Conservation (phyloP, 2,797 vertebrate genomes). For the Sylvia borin region DNA sequence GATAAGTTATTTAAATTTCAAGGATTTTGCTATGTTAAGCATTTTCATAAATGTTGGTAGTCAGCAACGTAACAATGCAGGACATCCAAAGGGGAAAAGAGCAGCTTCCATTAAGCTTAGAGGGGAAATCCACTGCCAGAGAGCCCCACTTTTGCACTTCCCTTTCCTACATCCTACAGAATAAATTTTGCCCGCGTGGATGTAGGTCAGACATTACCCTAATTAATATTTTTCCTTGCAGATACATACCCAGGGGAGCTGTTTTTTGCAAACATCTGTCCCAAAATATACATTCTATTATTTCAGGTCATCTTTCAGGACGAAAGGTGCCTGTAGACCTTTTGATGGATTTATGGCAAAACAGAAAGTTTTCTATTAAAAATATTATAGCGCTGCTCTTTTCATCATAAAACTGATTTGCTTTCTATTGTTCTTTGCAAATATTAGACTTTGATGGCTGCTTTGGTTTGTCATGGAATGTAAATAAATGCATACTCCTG, state of each 20-base stretch:
- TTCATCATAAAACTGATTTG: not conserved
- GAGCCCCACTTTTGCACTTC: not conserved
- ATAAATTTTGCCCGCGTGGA: not conserved
- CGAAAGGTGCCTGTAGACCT: not conserved
- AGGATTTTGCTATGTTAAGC: not conserved
- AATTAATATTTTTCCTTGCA: not conserved
- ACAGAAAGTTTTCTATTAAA: not conserved
- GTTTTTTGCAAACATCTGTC: not conserved
- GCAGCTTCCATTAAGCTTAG: not conserved
- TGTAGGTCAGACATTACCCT: not conserved
- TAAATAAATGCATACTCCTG: not conserved
- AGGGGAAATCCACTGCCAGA: not conserved
- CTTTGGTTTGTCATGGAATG: not conserved
- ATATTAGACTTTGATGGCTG: not conserved
- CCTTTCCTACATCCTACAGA: not conserved
- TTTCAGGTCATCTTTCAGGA: not conserved
- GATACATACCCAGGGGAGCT: not conserved
- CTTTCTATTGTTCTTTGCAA: not conserved
- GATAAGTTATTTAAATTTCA: not conserved
- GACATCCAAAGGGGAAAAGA: not conserved
- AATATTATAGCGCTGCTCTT: not conserved
- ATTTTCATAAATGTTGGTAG: not conserved
- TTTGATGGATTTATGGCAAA: not conserved
- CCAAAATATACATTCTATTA: not conserved
- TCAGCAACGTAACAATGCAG: rapidly evolving